A percentile compares a stretch with the other conserved stretches of the same genome.
Conservation (phyloP, 2,888 invertebrate genomes). For the Calameuta pallipes region DNA sequence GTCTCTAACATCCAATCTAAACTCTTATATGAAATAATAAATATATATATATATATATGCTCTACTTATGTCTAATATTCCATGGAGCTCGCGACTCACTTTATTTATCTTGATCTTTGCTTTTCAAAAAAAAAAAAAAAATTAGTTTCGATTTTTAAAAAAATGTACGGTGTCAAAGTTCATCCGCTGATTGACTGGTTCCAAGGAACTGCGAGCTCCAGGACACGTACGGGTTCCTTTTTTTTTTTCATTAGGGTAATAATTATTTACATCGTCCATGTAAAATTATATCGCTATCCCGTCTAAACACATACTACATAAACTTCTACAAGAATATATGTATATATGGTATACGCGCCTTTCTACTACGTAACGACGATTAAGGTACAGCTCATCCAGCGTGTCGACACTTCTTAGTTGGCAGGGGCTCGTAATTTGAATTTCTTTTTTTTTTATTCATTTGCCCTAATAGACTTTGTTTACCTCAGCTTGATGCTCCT, state of each 20-base stretch:
- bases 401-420: neutral
- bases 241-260: neutral
- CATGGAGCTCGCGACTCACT: neutral
- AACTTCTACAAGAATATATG: conserved; percentile 56
- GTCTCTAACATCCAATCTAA: conserved; percentile 1
- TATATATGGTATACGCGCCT: conserved; percentile 8
- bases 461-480: neutral
- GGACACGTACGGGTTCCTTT: neutral
- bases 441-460: neutral
- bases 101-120: neutral
- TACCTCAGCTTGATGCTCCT: neutral
- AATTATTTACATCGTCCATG: conserved; percentile 7
- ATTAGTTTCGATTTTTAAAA: too few species aligned
- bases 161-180: neutral
- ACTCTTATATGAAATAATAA: neutral
- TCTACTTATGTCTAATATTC: neutral
- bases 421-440: neutral
- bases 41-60: conserved; percentile 1
- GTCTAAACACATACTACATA: conserved; percentile 31
- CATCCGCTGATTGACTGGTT: neutral
- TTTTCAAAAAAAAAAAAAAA: neutral
- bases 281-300: conserved; percentile 9
- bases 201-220: neutral
- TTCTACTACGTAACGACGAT: neutral
- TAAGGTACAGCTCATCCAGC: conserved; percentile 3